These are phyloP conservation scores for Aethes cnicana DNA, from an alignment of 2,888 invertebrate genomes.

Conservation along the genomic window DNA sequence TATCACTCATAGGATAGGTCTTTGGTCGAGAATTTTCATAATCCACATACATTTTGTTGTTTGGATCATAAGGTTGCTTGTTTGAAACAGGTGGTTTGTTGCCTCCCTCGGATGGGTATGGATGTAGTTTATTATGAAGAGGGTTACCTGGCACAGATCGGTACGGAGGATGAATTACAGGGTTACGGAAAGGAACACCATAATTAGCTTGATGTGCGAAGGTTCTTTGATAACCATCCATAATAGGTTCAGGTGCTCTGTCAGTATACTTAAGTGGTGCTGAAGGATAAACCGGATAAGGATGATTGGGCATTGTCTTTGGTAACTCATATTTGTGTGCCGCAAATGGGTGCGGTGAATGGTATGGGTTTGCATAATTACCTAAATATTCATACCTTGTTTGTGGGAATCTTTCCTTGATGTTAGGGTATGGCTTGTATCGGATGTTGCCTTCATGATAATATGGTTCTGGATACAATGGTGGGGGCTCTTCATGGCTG, in stretches of 20 bases:
- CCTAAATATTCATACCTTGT: conserved; percentile 74
- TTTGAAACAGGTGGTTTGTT: conserved; percentile 53
- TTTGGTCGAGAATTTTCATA: conserved; percentile 56
- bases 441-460: conserved; percentile 66
- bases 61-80: conserved; percentile 63
- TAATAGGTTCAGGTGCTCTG: conserved; percentile 58
- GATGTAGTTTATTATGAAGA: conserved; percentile 62
- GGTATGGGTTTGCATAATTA: conserved; percentile 68
- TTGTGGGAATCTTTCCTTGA: conserved; percentile 68
- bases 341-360: conserved; percentile 58
- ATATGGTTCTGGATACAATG: conserved; percentile 60
- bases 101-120: conserved; percentile 56
- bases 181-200: conserved; percentile 60
- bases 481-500: conserved; percentile 59
- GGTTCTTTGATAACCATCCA: conserved; percentile 67
- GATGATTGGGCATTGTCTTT: conserved; percentile 58
- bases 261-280: conserved; percentile 65
- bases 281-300: conserved; percentile 62
- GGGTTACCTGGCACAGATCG: conserved; percentile 57
- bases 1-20: conserved; percentile 56
- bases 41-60: conserved; percentile 61
- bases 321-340: conserved; percentile 68
- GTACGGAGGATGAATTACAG: conserved; percentile 63
- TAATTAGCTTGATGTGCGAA: conserved; percentile 55
- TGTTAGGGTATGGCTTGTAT: conserved; percentile 69